phyloP scores from a whole-genome alignment of 2,888 invertebrate genomes.

The Erannis defoliaria region DNA sequence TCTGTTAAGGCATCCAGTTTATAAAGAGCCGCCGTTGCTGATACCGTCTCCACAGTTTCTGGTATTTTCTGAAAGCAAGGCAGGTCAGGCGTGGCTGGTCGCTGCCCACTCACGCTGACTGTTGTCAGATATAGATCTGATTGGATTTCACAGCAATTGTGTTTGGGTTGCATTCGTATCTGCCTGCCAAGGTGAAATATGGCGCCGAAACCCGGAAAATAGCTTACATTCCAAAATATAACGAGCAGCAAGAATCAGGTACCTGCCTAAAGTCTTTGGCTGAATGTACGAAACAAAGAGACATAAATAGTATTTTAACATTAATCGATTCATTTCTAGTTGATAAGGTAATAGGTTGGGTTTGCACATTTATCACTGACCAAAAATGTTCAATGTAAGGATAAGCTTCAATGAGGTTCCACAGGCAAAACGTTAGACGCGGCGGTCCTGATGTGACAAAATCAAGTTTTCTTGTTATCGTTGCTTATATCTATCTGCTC shows the following conservation, averaged over 20 bases:
- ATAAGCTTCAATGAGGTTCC: too few species aligned
- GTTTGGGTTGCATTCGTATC: conserved; percentile 31
- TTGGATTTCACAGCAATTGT: conserved; percentile 55
- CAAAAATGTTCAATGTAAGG: background rate
- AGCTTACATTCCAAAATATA: conserved; percentile 32
- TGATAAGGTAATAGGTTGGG: background rate
- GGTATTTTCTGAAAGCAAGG: conserved; percentile 9
- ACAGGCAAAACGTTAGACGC: too few species aligned
- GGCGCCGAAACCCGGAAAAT: conserved; percentile 35
- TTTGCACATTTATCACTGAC: background rate
- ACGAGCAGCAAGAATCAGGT: conserved; percentile 6
- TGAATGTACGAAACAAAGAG: conserved; percentile 14
- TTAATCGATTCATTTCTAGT: conserved; percentile 27
- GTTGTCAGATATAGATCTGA: conserved; percentile 51
- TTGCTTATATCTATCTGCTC: too few species aligned
- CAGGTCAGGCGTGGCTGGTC: conserved; percentile 44
- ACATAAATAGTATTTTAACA: conserved; percentile 28
- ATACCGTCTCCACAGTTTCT: conserved; percentile 19
- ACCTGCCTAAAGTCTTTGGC: conserved; percentile 1
- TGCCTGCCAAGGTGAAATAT: conserved; percentile 34
- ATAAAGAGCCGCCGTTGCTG: conserved; percentile 26
- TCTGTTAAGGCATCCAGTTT: conserved; percentile 46
- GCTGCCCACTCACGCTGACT: conserved; percentile 45
- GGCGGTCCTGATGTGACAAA: too few species aligned
- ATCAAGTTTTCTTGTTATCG: too few species aligned